Evolutionary conservation across 92 coral and sea anemone species (phyloP), one percentile per base, ranked within the genome.

Genomic region (Porites rus): DNA sequence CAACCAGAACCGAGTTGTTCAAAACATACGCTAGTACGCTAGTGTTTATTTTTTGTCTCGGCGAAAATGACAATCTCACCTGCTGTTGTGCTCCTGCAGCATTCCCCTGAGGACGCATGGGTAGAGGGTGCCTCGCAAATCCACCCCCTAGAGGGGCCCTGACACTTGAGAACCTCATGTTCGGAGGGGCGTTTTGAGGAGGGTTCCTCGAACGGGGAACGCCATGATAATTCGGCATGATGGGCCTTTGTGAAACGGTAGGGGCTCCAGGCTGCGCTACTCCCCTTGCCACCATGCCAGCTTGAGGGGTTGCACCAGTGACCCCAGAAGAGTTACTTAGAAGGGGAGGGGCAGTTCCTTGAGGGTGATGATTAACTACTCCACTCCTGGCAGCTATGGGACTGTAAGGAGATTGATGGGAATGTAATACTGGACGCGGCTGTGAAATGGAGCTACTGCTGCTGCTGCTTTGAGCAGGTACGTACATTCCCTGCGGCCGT

Each of bases 221-320:
- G 56, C 91, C 93, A 8, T 89, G 93, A 51, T 91, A 87, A 81
- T 87, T 87, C 7, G 97, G 94, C 84, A 88, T 83, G 28, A 91
- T 77, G 54, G 92, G 96, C 72, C 96, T 90, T 56, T 91, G 95
- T 28, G 93, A 58, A 59, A 88, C 91, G 21, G 89, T 52, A 8
- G 80, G 67, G 31, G 89, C 59, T 19, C 82, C 88, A 66, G 82
- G 60, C 59, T 91, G 88, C 7, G 65, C 6, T 10, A 82, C 62
- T 24, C 75, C 81, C 67, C 72, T 79, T 12, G 86, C 84, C 25
- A 87, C 69, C 18, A 31, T 43, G 7, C 81, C 82, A 31, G 51
- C 62, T 21, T 80, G 72, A 38, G n/a, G 53, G 2, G 54, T 75
- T 53, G 76, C 88, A 25, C 65, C 19, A 21, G 87, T 61, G 17